These are phyloP conservation scores for Azorinus chamasolen DNA, from an alignment of 2,888 invertebrate species.

Conservation along the genomic window DNA sequence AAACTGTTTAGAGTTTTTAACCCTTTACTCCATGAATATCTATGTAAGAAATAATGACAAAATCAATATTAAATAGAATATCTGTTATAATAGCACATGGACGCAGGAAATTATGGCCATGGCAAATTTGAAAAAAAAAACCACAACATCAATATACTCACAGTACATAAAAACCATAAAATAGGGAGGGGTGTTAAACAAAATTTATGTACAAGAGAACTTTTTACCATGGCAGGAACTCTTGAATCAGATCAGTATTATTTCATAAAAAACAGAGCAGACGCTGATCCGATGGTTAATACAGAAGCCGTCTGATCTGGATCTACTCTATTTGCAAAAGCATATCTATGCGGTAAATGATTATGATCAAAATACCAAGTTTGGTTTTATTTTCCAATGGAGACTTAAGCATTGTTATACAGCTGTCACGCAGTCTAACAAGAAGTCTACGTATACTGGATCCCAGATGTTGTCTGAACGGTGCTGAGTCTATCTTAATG, in stretches of 20 bases:
- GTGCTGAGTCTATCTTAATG: conserved; percentile 84
- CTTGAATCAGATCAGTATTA: no score
- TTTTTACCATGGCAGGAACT: conserved; percentile 74
- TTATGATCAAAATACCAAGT: conserved; percentile 87
- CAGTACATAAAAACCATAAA: conserved; percentile 67
- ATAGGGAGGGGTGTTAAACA: conserved; percentile 63
- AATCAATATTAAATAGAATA: no score
- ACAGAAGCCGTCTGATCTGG: no score
- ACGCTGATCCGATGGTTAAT: no score
- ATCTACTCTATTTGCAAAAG: no score
- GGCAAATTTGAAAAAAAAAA: no score
- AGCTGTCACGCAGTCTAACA: conserved; percentile 83
- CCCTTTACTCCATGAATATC: no score
- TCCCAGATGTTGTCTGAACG: conserved; percentile 84
- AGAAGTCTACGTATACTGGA: conserved; percentile 78
- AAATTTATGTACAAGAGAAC: conserved; percentile 60
- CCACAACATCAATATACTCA: not conserved
- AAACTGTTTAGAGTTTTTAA: no score
- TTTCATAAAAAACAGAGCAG: no score
- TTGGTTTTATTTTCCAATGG: conserved; percentile 29
- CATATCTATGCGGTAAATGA: conserved; percentile 90
- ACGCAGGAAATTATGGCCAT: no score
- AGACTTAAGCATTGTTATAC: conserved; percentile 70
- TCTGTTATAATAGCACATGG: no score
- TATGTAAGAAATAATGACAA: no score